phyloP scores from a whole-genome alignment of 2,888 invertebrate species.

The Chrysodeixis includens region DNA sequence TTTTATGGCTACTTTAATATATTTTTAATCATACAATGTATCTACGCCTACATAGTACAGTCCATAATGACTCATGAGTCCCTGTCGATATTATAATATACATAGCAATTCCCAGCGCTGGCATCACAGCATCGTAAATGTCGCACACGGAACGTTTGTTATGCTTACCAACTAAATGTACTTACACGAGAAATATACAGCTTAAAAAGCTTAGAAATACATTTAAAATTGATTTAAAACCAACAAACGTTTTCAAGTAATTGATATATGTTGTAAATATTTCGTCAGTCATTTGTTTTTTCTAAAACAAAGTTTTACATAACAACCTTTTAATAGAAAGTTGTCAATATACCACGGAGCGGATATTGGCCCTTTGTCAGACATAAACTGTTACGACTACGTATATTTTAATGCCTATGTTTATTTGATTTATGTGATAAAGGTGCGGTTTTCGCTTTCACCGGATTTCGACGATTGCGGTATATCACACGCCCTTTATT shows the following conservation, averaged over 20 bases:
- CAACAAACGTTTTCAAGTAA: too few species aligned
- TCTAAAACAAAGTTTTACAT: conserved; percentile 6
- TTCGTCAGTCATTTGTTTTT: too few species aligned
- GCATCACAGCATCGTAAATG: not conserved
- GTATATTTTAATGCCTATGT: not conserved
- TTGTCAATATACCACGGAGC: not conserved
- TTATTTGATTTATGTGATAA: not conserved
- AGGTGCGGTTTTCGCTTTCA: not conserved
- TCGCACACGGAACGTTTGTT: not conserved
- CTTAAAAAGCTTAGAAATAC: too few species aligned
- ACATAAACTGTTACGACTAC: not conserved
- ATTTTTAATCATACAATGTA: too few species aligned
- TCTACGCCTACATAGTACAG: not conserved
- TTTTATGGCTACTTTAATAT: too few species aligned
- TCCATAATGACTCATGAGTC: not conserved
- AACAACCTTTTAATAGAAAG: not conserved
- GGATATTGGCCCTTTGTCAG: not conserved
- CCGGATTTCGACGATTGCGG: not conserved
- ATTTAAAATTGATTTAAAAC: too few species aligned
- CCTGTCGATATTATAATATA: too few species aligned
- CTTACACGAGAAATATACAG: not conserved
- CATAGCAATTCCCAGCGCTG: not conserved
- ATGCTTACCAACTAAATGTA: not conserved
- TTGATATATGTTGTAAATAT: too few species aligned
- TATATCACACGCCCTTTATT: not conserved